phyloP scores from a whole-genome alignment of 2,113 vertebrate species.

The Gobius niger region DNA sequence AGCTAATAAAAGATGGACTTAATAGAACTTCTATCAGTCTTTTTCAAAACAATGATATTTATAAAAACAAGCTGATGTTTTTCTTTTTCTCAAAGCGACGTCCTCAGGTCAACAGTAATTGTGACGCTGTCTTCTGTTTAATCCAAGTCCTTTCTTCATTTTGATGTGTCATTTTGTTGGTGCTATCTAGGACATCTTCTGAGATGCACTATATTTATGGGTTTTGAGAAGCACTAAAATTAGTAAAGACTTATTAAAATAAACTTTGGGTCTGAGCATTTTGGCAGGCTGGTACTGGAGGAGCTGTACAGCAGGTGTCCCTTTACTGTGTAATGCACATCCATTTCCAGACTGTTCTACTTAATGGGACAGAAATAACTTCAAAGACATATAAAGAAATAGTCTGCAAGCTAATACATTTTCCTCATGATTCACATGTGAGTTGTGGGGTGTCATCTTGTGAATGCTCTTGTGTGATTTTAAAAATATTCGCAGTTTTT shows the following conservation, averaged over 20 bases:
- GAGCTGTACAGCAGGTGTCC: conserved; percentile 49
- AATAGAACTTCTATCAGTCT: background rate
- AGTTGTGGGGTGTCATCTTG: conserved; percentile 24
- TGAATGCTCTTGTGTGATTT: no score
- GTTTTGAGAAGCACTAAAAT: conserved; percentile 50
- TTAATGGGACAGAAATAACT: conserved; percentile 26
- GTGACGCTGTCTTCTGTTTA: conserved; percentile 49
- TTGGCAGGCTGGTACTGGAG: conserved; percentile 40
- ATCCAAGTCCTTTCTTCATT: conserved; percentile 35
- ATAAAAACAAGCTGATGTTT: background rate
- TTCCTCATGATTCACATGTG: conserved; percentile 46
- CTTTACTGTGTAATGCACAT: conserved; percentile 26
- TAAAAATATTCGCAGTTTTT: no score
- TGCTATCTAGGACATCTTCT: conserved; percentile 49
- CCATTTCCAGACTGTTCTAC: conserved; percentile 27
- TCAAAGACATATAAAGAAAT: conserved; percentile 37
- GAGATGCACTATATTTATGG: conserved; percentile 48
- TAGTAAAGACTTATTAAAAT: conserved; percentile 48
- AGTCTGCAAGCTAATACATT: conserved; percentile 30
- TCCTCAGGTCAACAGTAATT: conserved; percentile 40
- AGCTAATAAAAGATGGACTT: background rate
- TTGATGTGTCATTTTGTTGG: conserved; percentile 45
- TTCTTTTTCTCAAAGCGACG: conserved; percentile 18
- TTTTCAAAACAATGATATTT: conserved; percentile 11
- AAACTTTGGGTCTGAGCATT: conserved; percentile 43